phyloP scores from a whole-genome alignment of 2,113 vertebrate genomes.

The Alligator mississippiensis region DNA sequence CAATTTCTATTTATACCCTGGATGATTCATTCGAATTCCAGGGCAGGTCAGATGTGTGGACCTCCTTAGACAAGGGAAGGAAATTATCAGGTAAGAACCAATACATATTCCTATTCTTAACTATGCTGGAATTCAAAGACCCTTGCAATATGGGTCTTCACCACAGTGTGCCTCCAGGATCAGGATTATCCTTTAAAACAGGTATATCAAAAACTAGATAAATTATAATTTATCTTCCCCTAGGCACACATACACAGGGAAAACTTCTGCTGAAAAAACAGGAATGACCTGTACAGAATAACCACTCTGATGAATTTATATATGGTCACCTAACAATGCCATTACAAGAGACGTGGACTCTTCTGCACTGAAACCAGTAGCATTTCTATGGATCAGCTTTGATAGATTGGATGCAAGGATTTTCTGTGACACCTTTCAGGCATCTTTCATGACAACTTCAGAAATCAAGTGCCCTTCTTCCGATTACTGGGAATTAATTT shows the following conservation, averaged over 20 bases:
- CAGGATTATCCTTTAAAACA: slow-evolving; percentile 64
- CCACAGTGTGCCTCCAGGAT: slow-evolving; percentile 31
- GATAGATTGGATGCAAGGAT: not conserved
- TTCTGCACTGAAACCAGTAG: slow-evolving; percentile 28
- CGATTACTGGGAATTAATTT: no score
- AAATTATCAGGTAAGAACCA: not conserved
- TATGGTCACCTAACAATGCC: not conserved
- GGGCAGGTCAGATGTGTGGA: no score
- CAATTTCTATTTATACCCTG: not conserved
- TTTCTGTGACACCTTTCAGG: no score
- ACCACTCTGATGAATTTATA: slow-evolving; percentile 27
- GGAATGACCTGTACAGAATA: slow-evolving; percentile 25
- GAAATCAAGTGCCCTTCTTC: no score
- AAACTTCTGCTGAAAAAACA: slow-evolving; percentile 42
- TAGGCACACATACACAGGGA: slow-evolving; percentile 47
- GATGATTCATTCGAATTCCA: not conserved
- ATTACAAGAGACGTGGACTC: slow-evolving; percentile 32
- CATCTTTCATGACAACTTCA: no score
- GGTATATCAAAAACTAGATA: slow-evolving; percentile 39
- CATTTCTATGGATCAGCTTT: not conserved
- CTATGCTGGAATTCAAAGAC: slow-evolving; percentile 40
- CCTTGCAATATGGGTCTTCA: slow-evolving; percentile 15
- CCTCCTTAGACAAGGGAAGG: not conserved
- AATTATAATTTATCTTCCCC: slow-evolving; percentile 66
- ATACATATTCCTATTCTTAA: slow-evolving; percentile 32